Evolutionary conservation across 2,888 invertebrate genomes (phyloP), one percentile per base, ranked within the genome.

Genomic region (Erannis defoliaria): DNA sequence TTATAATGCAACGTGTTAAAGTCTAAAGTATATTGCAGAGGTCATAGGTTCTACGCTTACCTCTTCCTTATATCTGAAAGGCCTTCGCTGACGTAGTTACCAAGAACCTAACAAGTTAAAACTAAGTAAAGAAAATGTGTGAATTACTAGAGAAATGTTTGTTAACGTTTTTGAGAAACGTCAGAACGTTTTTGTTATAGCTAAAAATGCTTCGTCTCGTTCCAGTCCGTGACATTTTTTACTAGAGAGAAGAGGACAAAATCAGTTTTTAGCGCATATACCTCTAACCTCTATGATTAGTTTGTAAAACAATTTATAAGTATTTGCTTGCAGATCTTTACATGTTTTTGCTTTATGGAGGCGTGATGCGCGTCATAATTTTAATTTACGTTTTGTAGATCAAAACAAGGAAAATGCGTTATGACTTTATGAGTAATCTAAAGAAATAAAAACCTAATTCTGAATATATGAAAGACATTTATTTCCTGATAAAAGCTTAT

Each of bases 1-100:
- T 55, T 35, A 35, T 61, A 63, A 18, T 10, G 0, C 35, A 18
- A 0, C 5, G 38, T 31, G 23, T 33, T 63, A 61, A 58, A 42
- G 49, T 56, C 16, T 54, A 55, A 50, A 56, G 29, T 54, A 42
- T 48, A 46, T 43, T 31, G 42, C 29, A 12, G 37, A 49, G 42
- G 53, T 62, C 49, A 43, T 26, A 53, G 62, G 64, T 9, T 60
- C 60, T 65, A 55, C 55, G 59, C 56, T 58, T 35, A 16, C 18
- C 21, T 58, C 64, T 65, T 67, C 67, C 67, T 65, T 46, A 60
- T 65, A 50, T 55, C 49, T 57, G 45, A 54, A 64, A 58, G 49
- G 29, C 62, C 62, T 55, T 67, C 62, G 53, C 29, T 57, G 48
- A 53, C 53, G 62, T 62, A 5, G 4, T 14, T 61, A 50, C 55